These are phyloP conservation scores for Uria lomvia DNA, from an alignment of 2,113 vertebrate genomes.

Conservation along the genomic window DNA sequence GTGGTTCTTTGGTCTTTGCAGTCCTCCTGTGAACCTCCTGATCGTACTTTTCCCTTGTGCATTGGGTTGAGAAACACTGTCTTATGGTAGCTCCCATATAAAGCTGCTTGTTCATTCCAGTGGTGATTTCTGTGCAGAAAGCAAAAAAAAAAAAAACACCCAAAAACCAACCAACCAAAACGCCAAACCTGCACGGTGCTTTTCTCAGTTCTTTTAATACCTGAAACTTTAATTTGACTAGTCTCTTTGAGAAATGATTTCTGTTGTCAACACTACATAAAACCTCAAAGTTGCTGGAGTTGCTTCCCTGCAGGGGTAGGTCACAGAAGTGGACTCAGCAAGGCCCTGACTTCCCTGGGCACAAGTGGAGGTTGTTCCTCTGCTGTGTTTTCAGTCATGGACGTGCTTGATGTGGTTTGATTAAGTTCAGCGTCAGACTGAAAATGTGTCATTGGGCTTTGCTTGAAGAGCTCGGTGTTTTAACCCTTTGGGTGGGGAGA, in stretches of 20 bases:
- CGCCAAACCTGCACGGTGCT: neutral
- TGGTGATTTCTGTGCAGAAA: neutral
- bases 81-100: neutral
- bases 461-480: neutral
- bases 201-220: neutral
- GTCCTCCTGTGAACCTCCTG: neutral
- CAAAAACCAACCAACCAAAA: neutral
- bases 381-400: neutral
- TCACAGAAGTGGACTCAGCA: neutral
- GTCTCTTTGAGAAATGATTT: neutral
- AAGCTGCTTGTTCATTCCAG: neutral
- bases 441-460: neutral
- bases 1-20: neutral
- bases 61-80: neutral
- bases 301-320: neutral
- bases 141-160: neutral
- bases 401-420: neutral
- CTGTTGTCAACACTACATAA: neutral
- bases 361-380: neutral
- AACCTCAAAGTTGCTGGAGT: neutral
- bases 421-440: neutral
- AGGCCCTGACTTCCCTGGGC: neutral
- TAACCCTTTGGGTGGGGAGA: neutral
- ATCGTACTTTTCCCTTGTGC: neutral
- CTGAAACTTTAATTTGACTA: neutral